These are phyloP conservation scores for Lepisosteus oculatus DNA, from an alignment of 2,113 vertebrate species.

Conservation along the genomic window DNA sequence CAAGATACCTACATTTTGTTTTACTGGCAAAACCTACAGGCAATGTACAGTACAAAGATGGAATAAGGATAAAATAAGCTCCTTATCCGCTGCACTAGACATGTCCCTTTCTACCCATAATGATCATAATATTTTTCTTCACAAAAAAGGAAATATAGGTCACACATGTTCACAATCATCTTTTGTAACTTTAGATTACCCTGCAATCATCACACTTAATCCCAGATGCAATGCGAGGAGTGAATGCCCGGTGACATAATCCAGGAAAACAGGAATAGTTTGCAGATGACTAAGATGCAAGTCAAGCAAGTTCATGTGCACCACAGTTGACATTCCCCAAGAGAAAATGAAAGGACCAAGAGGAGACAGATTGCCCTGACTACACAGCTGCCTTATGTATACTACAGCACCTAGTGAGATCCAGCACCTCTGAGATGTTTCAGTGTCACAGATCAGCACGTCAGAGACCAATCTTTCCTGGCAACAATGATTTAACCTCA, in stretches of 20 bases:
- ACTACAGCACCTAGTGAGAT: too few relatives aligned
- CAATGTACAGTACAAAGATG: neutral
- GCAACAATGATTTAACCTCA: too few relatives aligned
- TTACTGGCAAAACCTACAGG: too few relatives aligned
- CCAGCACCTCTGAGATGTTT: too few relatives aligned
- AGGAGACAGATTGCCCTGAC: too few relatives aligned
- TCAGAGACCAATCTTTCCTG: too few relatives aligned
- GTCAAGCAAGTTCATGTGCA: neutral
- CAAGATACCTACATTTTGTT: too few relatives aligned
- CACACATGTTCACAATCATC: slow-evolving; percentile 14
- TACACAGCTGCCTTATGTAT: too few relatives aligned
- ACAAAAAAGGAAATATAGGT: slow-evolving; percentile 11
- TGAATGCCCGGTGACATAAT: slow-evolving; percentile 6
- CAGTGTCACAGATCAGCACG: too few relatives aligned
- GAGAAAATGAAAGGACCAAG: neutral
- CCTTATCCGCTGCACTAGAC: neutral
- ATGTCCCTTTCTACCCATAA: neutral
- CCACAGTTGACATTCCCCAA: neutral
- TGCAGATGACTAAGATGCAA: slow-evolving; percentile 3
- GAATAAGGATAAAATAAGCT: neutral
- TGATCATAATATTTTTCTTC: neutral
- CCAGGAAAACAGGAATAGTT: slow-evolving; percentile 1
- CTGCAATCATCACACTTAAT: neutral
- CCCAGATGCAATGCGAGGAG: neutral
- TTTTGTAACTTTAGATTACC: neutral